phyloP scores from a whole-genome alignment of 2,797 vertebrate species.

The Labroides dimidiatus region DNA sequence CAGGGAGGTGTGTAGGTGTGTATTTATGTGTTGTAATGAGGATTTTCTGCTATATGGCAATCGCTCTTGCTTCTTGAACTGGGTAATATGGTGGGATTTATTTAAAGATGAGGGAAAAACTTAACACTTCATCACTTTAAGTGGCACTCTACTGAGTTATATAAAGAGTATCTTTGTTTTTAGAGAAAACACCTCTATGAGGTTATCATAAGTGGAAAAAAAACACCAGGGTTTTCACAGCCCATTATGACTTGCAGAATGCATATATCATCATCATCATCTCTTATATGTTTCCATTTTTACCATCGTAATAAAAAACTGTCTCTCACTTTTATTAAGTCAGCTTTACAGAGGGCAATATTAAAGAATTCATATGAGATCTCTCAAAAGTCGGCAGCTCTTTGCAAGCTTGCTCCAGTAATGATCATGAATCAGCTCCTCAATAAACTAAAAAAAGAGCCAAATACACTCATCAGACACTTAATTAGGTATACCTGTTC shows the following conservation, averaged over 20 bases:
- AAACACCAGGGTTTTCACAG: neutral
- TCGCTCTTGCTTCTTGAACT: neutral
- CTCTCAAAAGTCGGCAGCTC: neutral
- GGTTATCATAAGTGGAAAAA: neutral
- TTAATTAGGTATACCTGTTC: too few species aligned
- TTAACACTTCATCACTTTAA: neutral
- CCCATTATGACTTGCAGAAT: neutral
- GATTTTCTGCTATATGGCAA: constrained; percentile 12
- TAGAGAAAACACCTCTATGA: neutral
- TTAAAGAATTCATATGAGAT: neutral
- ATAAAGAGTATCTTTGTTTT: neutral
- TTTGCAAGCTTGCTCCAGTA: neutral
- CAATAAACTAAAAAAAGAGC: too few species aligned
- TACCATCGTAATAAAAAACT: neutral
- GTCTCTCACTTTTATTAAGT: neutral
- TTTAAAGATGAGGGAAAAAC: constrained; percentile 1
- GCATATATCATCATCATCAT: neutral
- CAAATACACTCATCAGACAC: too few species aligned
- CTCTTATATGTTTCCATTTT: neutral
- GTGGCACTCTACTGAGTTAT: too few species aligned
- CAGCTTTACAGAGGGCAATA: neutral
- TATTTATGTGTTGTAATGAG: neutral
- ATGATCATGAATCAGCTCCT: too few species aligned
- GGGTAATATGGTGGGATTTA: neutral
- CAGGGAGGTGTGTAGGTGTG: neutral